Evolutionary conservation across 2,888 invertebrate genomes (phyloP).

Genomic region (Megaustenia siamemsis): DNA sequence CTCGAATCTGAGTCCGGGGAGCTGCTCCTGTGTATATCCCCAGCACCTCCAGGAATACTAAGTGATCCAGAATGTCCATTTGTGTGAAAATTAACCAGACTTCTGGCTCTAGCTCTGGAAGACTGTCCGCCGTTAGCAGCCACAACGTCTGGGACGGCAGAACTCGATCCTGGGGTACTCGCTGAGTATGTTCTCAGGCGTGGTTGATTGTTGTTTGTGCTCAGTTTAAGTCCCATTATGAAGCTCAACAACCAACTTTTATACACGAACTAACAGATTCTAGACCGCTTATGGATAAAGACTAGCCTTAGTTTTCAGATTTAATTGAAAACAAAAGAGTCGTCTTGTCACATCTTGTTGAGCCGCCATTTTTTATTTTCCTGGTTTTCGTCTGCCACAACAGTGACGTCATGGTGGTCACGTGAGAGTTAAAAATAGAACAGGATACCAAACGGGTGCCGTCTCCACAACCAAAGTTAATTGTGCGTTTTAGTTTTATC

Average conservation of each 20-base stretch:
- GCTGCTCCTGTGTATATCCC: conserved; percentile 70
- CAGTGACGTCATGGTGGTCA: conserved; percentile 69
- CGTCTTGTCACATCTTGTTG: conserved; percentile 54
- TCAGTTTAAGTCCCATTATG: conserved; percentile 75
- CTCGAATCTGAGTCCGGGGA: conserved; percentile 78
- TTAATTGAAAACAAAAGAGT: conserved; percentile 19
- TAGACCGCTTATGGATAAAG: background rate
- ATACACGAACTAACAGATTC: background rate
- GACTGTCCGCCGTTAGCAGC: conserved; percentile 63
- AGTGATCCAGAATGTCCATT: conserved; percentile 67
- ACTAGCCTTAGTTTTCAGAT: background rate
- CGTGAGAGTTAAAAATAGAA: conserved; percentile 63
- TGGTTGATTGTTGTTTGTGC: conserved; percentile 70
- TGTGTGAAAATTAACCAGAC: conserved; percentile 73
- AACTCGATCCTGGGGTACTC: conserved; percentile 64
- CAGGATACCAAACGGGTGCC: too few relatives aligned
- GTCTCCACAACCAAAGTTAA: too few relatives aligned
- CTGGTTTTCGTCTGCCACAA: conserved; percentile 75
- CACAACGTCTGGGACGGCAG: conserved; percentile 62
- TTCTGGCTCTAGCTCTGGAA: conserved; percentile 71
- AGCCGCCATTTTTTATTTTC: conserved; percentile 75
- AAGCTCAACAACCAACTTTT: background rate
- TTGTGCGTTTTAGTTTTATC: too few relatives aligned
- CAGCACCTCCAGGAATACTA: conserved; percentile 72
- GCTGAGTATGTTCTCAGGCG: conserved; percentile 75